phyloP scores from a whole-genome alignment of 2,797 vertebrate species.

The Smutsia temminckii region DNA sequence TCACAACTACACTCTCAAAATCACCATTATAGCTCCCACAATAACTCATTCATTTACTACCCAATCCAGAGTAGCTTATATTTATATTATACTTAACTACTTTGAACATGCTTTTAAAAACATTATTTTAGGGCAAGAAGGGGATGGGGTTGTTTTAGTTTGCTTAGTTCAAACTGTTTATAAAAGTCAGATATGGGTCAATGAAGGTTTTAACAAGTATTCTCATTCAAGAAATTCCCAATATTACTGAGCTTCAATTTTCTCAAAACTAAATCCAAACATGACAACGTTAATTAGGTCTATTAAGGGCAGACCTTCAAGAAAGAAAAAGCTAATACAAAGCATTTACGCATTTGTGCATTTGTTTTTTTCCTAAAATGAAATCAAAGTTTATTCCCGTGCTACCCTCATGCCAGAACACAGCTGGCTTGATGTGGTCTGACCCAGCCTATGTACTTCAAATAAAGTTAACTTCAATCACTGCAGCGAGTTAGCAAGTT shows the following conservation, averaged over 20 bases:
- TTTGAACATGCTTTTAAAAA: constrained; percentile 48
- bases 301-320: constrained; percentile 18
- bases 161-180: background rate
- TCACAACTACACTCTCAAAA: background rate
- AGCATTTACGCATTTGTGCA: constrained; percentile 14
- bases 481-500: constrained; percentile 27
- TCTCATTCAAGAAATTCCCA: constrained; percentile 47
- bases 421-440: constrained; percentile 68
- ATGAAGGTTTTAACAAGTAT: constrained; percentile 42
- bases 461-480: constrained; percentile 72
- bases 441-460: constrained; percentile 27
- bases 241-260: constrained; percentile 52
- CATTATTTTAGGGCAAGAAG: constrained; percentile 23
- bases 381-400: constrained; percentile 54
- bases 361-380: constrained; percentile 28
- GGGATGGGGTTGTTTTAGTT: background rate
- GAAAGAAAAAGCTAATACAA: constrained; percentile 60
- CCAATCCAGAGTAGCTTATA: background rate
- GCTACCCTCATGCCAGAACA: background rate
- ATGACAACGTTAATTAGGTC: constrained; percentile 51
- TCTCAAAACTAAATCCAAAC: constrained; percentile 64
- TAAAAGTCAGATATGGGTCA: constrained; percentile 50
- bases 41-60: constrained; percentile 28
- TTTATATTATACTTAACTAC: constrained; percentile 36
- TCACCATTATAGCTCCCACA: background rate